Conservation (phyloP, 2,797 vertebrate genomes). For the Hippoglossus hippoglossus region DNA sequence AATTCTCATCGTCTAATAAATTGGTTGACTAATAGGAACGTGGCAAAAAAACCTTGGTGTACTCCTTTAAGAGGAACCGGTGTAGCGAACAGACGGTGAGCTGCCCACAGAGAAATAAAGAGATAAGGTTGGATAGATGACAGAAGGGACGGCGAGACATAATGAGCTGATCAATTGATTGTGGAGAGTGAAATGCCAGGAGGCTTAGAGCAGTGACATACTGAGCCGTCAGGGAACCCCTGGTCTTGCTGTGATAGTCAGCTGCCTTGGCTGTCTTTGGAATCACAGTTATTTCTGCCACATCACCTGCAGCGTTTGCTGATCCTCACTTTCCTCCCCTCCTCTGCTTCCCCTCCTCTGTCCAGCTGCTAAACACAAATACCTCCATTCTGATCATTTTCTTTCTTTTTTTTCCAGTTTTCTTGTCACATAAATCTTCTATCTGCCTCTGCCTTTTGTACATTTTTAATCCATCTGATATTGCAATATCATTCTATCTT, state of each 20-base stretch:
- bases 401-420: no score
- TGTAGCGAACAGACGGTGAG: constrained; percentile 22
- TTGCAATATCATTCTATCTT: not conserved
- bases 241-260: constrained; percentile 39
- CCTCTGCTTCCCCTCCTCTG: not conserved
- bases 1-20: constrained; percentile 11
- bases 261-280: constrained; percentile 34
- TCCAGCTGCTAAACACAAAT: constrained; percentile 16
- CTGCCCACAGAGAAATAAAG: constrained; percentile 37
- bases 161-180: constrained; percentile 70
- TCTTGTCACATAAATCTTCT: not conserved
- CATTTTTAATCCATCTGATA: not conserved
- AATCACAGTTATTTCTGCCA: constrained; percentile 30
- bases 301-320: constrained; percentile 33
- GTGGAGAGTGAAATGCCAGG: constrained; percentile 58
- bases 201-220: constrained; percentile 38
- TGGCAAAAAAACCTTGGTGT: not conserved
- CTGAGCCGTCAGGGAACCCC: constrained; percentile 50
- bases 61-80: constrained; percentile 26
- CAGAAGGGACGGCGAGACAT: constrained; percentile 48
- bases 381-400: not conserved
- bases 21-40: not conserved
- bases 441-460: not conserved
- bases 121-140: constrained; percentile 47
- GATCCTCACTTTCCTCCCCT: not conserved